Conservation (phyloP, 2,113 vertebrate species). For the Calonectris borealis region DNA sequence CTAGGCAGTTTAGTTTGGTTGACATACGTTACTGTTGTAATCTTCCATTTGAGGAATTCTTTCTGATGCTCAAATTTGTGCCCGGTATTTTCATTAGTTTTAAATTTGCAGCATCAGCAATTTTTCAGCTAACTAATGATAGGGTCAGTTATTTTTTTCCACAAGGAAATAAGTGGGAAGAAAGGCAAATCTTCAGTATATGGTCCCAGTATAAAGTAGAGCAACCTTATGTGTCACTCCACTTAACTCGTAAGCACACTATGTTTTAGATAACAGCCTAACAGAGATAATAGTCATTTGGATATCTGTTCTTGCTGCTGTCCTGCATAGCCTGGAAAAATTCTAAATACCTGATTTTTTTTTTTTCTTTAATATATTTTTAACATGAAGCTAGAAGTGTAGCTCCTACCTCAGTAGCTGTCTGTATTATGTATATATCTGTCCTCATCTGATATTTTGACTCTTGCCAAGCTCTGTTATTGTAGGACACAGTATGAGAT, state of each 20-base stretch:
- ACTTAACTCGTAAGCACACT: not conserved
- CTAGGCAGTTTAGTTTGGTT: not conserved
- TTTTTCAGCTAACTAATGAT: not conserved
- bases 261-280: not conserved
- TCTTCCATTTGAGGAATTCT: not conserved
- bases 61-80: not conserved
- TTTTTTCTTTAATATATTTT: not conserved
- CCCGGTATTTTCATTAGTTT: not conserved
- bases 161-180: not conserved
- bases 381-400: not conserved
- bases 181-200: not conserved
- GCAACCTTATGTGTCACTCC: not conserved
- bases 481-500: not conserved
- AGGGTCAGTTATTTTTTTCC: not conserved
- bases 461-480: not conserved
- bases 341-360: not conserved
- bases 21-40: accelerated
- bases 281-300: not conserved
- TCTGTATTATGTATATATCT: not conserved
- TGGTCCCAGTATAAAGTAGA: not conserved
- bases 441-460: not conserved
- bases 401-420: not conserved
- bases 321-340: not conserved
- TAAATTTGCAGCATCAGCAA: not conserved
- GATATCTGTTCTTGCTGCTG: not conserved